Conservation (phyloP, 2,113 vertebrate genomes). For the Odontophorus gujanensis region DNA sequence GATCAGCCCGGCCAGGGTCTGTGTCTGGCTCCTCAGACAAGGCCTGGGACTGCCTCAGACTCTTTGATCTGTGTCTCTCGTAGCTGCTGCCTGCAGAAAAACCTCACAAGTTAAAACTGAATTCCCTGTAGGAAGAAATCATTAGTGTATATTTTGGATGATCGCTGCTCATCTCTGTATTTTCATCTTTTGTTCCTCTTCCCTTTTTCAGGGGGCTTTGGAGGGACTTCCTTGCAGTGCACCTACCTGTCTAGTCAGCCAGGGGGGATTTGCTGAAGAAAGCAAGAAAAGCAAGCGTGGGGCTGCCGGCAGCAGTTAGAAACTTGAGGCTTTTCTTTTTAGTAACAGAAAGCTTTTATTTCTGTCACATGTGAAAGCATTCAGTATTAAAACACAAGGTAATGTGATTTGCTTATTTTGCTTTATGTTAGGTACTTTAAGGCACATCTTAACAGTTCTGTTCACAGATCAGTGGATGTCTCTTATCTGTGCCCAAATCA, state of each 20-base stretch:
- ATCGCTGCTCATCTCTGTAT: rapidly evolving
- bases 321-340: neutral
- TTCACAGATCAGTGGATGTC: conserved; percentile 27
- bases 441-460: neutral
- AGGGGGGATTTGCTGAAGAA: neutral
- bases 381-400: neutral
- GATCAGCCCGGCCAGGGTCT: neutral
- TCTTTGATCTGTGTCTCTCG: rapidly evolving
- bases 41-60: no score
- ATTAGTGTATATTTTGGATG: neutral
- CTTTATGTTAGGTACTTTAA: neutral
- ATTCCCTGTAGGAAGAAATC: neutral
- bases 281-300: neutral
- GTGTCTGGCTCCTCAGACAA: rapidly evolving
- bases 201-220: neutral
- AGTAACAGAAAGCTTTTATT: conserved; percentile 6
- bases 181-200: neutral
- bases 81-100: neutral
- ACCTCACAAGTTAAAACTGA: neutral
- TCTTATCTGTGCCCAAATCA: neutral
- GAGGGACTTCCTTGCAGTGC: neutral
- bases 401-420: conserved; percentile 1
- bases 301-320: neutral
- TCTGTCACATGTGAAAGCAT: neutral
- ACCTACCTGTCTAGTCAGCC: neutral